phyloP scores from a whole-genome alignment of 2,888 invertebrate species.

The Rosalia funebris region DNA sequence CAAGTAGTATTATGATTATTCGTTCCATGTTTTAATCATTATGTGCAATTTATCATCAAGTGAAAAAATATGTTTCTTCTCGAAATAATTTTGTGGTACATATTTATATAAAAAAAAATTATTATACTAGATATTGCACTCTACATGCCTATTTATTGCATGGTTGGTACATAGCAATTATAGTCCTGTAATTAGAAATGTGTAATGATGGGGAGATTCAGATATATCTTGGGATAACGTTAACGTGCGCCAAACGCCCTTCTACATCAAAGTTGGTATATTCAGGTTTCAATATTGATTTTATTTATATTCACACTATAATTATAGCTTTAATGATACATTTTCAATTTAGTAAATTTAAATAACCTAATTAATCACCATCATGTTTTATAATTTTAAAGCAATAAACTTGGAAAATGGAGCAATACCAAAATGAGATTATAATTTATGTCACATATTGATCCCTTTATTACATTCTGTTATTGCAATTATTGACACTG shows the following conservation, averaged over 20 bases:
- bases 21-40: too few species aligned
- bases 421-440: background rate
- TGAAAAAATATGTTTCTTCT: too few species aligned
- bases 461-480: background rate
- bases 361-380: slow-evolving; percentile 11
- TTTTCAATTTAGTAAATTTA: slow-evolving; percentile 13
- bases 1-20: too few species aligned
- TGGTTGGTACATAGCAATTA: too few species aligned
- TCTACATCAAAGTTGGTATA: background rate
- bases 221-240: background rate
- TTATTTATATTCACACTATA: slow-evolving; percentile 4
- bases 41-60: too few species aligned
- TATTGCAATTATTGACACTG: background rate
- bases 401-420: slow-evolving; percentile 11
- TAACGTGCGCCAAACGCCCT: background rate
- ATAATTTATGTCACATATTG: slow-evolving; percentile 8
- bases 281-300: slow-evolving; percentile 2
- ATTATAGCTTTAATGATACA: slow-evolving; percentile 7
- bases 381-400: background rate
- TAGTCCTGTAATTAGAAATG: background rate
- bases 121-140: too few species aligned
- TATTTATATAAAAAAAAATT: too few species aligned
- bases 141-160: too few species aligned
- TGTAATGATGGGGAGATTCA: background rate
- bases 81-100: too few species aligned